Evolutionary conservation across 2,113 vertebrate species (phyloP).

Genomic region (Felis catus): F.catus_Fca126_mat1.0 CM031414.1:95105501-95106000

Average conservation of each 20-base stretch:
- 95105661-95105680: fast-evolving
- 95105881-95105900: not conserved
- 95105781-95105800: not conserved
- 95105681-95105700: not conserved
- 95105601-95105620: not conserved
- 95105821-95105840: not conserved
- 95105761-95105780: not conserved
- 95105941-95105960: not conserved
- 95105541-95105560: not conserved
- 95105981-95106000: not conserved
- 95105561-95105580: not conserved
- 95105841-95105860: not conserved
- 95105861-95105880: not conserved
- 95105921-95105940: not conserved
- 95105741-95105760: not conserved
- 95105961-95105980: not conserved
- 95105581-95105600: not conserved
- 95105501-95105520: not conserved
- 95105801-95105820: not conserved
- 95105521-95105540: not conserved
- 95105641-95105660: not conserved
- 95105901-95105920: not conserved
- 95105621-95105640: not conserved
- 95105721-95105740: not conserved
- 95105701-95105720: not conserved